Percentiles rank a stretch among this genome's conserved stretches.
These are phyloP conservation scores for Scaptodrosophila latifasciaeformis DNA, from an alignment of 2,888 invertebrate genomes.

Conservation along the genomic window DNA sequence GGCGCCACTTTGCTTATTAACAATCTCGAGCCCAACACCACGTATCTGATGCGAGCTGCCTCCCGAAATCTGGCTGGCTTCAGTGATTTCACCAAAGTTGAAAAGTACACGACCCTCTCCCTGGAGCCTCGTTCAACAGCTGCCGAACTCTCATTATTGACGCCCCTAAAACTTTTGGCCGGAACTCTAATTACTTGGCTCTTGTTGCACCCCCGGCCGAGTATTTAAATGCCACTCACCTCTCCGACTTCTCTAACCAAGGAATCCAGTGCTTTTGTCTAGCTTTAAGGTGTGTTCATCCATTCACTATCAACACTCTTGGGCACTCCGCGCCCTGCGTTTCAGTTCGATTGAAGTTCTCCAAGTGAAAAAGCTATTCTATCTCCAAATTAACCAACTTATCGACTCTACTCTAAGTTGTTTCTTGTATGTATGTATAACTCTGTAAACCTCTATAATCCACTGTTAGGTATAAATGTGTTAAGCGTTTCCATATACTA, in stretches of 20 bases:
- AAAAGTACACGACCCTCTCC: conserved; percentile 70
- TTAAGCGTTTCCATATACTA: conserved; percentile 1
- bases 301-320: conserved; percentile 4
- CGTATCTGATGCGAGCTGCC: conserved; percentile 77
- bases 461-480: neutral
- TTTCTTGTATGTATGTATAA: no score
- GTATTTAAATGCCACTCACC: conserved; percentile 1
- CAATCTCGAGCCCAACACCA: conserved; percentile 76
- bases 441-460: neutral
- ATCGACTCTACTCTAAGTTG: neutral
- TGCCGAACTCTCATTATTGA: neutral
- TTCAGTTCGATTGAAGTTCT: neutral
- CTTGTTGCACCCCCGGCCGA: neutral
- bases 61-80: conserved; percentile 78
- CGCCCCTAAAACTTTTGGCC: no score
- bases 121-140: conserved; percentile 65
- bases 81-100: conserved; percentile 73
- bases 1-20: conserved; percentile 76
- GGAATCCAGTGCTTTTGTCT: conserved; percentile 50
- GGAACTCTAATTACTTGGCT: neutral
- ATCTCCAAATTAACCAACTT: no score
- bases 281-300: conserved; percentile 58
- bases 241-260: neutral
- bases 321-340: conserved; percentile 8
- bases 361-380: conserved; percentile 4